Conservation (phyloP, 2,888 invertebrate genomes). For the Onthophagus sagittarius region DNA sequence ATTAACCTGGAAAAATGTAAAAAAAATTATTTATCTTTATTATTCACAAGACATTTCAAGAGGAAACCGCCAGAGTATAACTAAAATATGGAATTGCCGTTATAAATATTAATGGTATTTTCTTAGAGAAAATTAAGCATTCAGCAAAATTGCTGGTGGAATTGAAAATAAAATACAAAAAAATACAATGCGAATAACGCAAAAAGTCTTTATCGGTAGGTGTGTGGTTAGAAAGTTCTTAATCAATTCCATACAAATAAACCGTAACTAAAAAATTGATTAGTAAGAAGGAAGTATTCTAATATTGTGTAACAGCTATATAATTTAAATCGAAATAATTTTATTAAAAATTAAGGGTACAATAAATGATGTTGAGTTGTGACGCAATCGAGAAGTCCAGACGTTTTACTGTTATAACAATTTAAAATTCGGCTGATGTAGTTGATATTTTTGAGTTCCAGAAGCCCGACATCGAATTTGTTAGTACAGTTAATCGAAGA, state of each 20-base stretch:
- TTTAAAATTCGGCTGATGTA: constrained; percentile 18
- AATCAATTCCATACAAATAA: neutral
- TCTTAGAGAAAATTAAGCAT: neutral
- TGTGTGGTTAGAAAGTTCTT: neutral
- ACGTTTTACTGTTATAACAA: neutral
- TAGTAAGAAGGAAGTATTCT: neutral
- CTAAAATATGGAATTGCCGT: neutral
- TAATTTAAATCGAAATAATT: neutral
- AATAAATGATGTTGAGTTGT: neutral
- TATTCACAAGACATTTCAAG: neutral
- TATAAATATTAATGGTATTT: neutral
- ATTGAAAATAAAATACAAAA: neutral
- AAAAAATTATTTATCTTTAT: neutral
- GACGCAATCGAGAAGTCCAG: neutral
- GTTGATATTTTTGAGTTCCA: constrained; percentile 13
- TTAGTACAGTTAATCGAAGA: constrained; percentile 8
- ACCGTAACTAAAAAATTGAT: neutral
- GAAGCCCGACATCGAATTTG: constrained; percentile 18
- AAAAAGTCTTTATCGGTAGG: neutral
- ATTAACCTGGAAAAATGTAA: neutral
- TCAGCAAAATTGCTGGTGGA: neutral
- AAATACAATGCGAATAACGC: neutral
- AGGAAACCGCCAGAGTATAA: neutral
- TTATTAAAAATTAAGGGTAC: neutral
- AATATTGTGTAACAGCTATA: no score